Percentiles rank a stretch among this genome's conserved stretches.
These are phyloP conservation scores for Cataglyphis livida DNA, from an alignment of 2,888 invertebrate genomes.

Conservation along the genomic window DNA sequence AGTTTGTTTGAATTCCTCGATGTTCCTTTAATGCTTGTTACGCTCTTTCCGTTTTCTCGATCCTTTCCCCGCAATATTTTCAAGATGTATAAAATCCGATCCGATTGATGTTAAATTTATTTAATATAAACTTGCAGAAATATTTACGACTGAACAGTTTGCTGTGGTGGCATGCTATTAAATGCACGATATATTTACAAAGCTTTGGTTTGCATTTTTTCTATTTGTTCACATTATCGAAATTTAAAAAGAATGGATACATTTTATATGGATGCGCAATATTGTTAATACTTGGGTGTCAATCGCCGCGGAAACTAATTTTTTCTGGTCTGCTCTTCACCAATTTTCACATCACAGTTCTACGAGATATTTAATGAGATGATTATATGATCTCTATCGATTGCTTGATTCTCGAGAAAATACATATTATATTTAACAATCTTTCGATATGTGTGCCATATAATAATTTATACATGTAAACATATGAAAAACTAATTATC, in stretches of 20 bases:
- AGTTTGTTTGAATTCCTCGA: slow-evolving; percentile 60
- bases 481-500: slow-evolving; percentile 67
- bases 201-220: slow-evolving; percentile 53
- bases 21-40: slow-evolving; percentile 64
- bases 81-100: slow-evolving; percentile 10
- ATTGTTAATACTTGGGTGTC: slow-evolving; percentile 31
- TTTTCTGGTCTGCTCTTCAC: slow-evolving; percentile 17
- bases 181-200: slow-evolving; percentile 63
- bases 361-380: background rate
- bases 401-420: slow-evolving; percentile 65
- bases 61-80: slow-evolving; percentile 4
- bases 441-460: slow-evolving; percentile 49
- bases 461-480: slow-evolving; percentile 60
- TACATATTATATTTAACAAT: slow-evolving; percentile 36
- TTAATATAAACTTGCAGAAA: slow-evolving; percentile 26
- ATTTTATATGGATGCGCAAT: slow-evolving; percentile 22
- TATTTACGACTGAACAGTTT: slow-evolving; percentile 52
- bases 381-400: slow-evolving; percentile 53
- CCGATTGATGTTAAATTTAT: slow-evolving; percentile 34
- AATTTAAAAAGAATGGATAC: slow-evolving; percentile 29
- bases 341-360: slow-evolving; percentile 17
- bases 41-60: slow-evolving; percentile 39
- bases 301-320: background rate
- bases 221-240: slow-evolving; percentile 4
- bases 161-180: slow-evolving; percentile 65